phyloP scores from a whole-genome alignment of 2,113 vertebrate species.

The Tragelaphus buxtoni region DNA sequence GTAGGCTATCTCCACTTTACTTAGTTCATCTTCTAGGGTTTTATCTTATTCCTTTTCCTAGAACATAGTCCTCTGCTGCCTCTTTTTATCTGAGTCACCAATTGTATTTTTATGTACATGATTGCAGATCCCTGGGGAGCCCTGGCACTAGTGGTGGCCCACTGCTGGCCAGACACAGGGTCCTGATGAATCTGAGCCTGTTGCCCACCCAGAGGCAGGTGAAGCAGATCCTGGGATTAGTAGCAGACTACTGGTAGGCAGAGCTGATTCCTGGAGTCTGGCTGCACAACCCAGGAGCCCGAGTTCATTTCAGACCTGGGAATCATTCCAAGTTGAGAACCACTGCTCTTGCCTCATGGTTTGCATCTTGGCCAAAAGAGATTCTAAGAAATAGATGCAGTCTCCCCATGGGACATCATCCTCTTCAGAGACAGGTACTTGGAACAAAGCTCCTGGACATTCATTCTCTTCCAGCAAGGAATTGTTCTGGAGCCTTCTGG shows the following conservation, averaged over 20 bases:
- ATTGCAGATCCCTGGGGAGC: neutral
- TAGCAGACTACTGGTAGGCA: neutral
- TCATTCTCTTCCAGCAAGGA: neutral
- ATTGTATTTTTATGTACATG: neutral
- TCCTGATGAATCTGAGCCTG: neutral
- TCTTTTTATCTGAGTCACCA: neutral
- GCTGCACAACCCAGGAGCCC: neutral
- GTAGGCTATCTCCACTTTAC: neutral
- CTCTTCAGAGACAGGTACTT: neutral
- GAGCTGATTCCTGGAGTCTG: neutral
- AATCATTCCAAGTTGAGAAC: neutral
- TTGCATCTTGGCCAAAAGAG: neutral
- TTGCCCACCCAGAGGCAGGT: neutral
- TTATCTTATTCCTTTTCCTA: neutral
- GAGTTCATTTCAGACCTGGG: neutral
- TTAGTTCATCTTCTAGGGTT: neutral
- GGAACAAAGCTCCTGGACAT: neutral
- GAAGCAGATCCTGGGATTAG: neutral
- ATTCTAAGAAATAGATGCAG: neutral
- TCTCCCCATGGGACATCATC: neutral
- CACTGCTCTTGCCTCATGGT: neutral
- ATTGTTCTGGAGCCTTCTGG: neutral
- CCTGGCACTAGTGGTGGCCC: neutral
- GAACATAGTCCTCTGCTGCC: neutral
- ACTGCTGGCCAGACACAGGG: neutral